Evolutionary conservation across 2,797 vertebrate species (phyloP).

Genomic region (Holocentrus rufus): DNA sequence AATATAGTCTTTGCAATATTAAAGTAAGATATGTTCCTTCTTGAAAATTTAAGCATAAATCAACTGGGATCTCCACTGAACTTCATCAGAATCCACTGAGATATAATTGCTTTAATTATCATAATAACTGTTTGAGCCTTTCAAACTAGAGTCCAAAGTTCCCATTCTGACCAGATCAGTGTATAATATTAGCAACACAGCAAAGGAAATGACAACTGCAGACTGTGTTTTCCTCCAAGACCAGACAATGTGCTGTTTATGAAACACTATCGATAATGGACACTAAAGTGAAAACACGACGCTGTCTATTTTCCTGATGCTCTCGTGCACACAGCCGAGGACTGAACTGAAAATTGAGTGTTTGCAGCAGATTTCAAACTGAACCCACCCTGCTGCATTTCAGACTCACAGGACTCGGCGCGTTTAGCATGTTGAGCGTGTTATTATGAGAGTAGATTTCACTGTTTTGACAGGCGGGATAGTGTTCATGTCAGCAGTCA

Average conservation of each 20-base stretch:
- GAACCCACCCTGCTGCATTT: neutral
- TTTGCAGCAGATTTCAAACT: neutral
- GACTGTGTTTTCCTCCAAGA: conserved; percentile 26
- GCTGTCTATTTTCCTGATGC: neutral
- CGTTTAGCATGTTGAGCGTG: neutral
- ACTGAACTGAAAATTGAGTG: conserved; percentile 8
- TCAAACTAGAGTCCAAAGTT: neutral
- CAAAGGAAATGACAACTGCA: conserved; percentile 32
- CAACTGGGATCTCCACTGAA: too few species aligned
- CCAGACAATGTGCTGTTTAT: conserved; percentile 28
- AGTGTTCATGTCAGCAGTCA: neutral
- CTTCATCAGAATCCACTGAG: neutral
- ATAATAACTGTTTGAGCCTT: neutral
- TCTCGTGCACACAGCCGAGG: neutral
- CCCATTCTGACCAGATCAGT: neutral
- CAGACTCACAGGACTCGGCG: neutral
- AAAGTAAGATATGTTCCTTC: too few species aligned
- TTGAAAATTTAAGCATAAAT: too few species aligned
- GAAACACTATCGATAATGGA: conserved; percentile 16
- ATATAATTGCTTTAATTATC: neutral
- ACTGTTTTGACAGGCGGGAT: neutral
- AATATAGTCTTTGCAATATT: too few species aligned
- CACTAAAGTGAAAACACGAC: conserved; percentile 17
- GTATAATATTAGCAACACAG: conserved; percentile 10
- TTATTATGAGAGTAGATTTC: neutral